Evolutionary conservation across 1,140 invertebrate genomes (phyloP).

Genomic region (Zaprionus davidi): DNA sequence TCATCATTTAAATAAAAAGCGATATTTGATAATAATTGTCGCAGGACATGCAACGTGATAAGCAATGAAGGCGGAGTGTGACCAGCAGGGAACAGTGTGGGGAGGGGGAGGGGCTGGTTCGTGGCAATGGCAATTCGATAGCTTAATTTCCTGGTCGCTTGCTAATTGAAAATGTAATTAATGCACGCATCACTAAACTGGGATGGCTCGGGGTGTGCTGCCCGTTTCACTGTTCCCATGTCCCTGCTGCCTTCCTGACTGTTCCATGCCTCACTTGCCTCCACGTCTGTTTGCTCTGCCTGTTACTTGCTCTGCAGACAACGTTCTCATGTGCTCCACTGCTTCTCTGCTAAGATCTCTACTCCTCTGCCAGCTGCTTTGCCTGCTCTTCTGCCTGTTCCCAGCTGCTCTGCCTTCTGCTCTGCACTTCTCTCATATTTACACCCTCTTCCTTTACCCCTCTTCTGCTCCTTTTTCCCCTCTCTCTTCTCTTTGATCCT

Average conservation of each 20-base stretch:
- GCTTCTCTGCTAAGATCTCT: background rate
- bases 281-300: too few species aligned
- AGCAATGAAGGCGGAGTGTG: constrained; percentile 1
- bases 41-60: constrained; percentile 74
- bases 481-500: background rate
- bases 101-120: background rate
- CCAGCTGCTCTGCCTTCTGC: too few species aligned
- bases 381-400: background rate
- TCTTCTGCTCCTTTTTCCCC: background rate
- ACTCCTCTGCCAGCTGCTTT: background rate
- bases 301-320: background rate
- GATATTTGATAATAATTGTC: constrained; percentile 83
- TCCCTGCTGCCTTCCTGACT: background rate
- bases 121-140: constrained; percentile 69
- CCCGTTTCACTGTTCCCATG: too few species aligned
- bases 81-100: background rate
- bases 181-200: constrained; percentile 68
- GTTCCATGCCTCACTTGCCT: too few species aligned
- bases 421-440: background rate
- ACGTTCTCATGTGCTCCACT: too few species aligned
- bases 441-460: background rate
- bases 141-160: constrained; percentile 71
- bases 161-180: constrained; percentile 84
- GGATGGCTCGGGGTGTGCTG: background rate
- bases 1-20: constrained; percentile 80